Percentiles rank a stretch among this genome's conserved stretches.
Evolutionary conservation across 2,113 vertebrate species (phyloP).

Genomic region (western clawed frog (Xenopus tropicalis)): UCB_Xtro_10.0 CM004449.2:63617501-63618000

Average conservation of each 20-base stretch:
- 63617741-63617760: slow-evolving; percentile 82
- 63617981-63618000: too few relatives aligned
- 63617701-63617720: slow-evolving; percentile 86
- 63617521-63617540: too few relatives aligned
- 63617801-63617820: slow-evolving; percentile 80
- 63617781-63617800: slow-evolving; percentile 89
- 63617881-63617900: too few relatives aligned
- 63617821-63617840: too few relatives aligned
- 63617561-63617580: slow-evolving; percentile 59
- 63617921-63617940: too few relatives aligned
- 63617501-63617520: too few relatives aligned
- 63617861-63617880: too few relatives aligned
- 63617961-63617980: too few relatives aligned
- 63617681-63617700: slow-evolving; percentile 87
- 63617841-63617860: too few relatives aligned
- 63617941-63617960: too few relatives aligned
- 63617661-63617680: slow-evolving; percentile 95
- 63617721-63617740: slow-evolving; percentile 76
- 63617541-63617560: too few relatives aligned
- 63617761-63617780: slow-evolving; percentile 81
- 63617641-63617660: slow-evolving; percentile 88
- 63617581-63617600: slow-evolving; percentile 96
- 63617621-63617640: slow-evolving; percentile 98
- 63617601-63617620: slow-evolving; percentile 96
- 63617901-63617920: too few relatives aligned